Conservation (phyloP, 2,797 vertebrate species). For the Geotrypetes seraphini region DNA sequence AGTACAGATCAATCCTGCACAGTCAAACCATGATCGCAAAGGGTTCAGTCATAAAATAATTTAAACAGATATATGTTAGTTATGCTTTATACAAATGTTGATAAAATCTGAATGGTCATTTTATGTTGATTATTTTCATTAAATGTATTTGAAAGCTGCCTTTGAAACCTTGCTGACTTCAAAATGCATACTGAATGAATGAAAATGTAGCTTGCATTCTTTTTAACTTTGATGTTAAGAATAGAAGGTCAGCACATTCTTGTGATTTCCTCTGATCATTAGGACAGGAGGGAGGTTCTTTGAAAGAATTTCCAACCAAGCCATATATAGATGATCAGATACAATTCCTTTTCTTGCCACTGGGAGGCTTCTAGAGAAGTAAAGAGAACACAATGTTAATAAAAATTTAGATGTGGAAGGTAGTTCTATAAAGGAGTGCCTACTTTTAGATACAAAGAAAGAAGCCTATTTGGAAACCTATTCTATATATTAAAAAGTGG, state of each 20-base stretch:
- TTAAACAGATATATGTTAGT: too few relatives aligned
- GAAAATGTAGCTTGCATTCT: not conserved
- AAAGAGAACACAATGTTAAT: conserved; percentile 5
- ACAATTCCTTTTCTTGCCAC: conserved; percentile 88
- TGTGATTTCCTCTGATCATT: conserved; percentile 93
- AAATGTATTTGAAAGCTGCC: too few relatives aligned
- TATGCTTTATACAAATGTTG: too few relatives aligned
- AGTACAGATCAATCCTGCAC: too few relatives aligned
- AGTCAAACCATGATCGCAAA: too few relatives aligned
- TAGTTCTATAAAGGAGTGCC: too few relatives aligned
- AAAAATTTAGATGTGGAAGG: too few relatives aligned
- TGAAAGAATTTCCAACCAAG: conserved; percentile 88
- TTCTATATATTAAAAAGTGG: too few relatives aligned
- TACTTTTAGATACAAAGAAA: too few relatives aligned
- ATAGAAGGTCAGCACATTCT: conserved; percentile 95
- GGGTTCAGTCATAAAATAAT: too few relatives aligned
- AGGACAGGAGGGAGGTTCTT: conserved; percentile 85
- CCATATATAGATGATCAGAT: conserved; percentile 90
- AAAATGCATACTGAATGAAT: conserved; percentile 1
- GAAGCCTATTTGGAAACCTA: too few relatives aligned
- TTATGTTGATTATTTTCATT: conserved; percentile 3
- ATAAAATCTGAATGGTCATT: too few relatives aligned
- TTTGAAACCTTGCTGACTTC: not conserved
- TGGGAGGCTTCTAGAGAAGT: conserved; percentile 77
- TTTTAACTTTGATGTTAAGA: conserved; percentile 54